phyloP scores from a whole-genome alignment of 2,113 vertebrate species.

The Trichomycterus rosablanca region DNA sequence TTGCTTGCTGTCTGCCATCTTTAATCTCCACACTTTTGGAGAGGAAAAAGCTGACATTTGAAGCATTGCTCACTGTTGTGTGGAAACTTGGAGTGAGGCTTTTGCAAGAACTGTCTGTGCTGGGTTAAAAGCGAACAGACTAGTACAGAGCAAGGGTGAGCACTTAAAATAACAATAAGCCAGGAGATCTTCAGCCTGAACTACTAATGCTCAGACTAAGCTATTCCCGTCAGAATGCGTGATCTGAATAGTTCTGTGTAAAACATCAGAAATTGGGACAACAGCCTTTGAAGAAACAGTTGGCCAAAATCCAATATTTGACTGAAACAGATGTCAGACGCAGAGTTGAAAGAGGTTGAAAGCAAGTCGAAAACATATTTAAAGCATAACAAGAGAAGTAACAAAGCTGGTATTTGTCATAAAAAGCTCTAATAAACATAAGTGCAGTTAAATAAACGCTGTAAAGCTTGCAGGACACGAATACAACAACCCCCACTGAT shows the following conservation, averaged over 20 bases:
- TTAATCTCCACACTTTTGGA: constrained; percentile 41
- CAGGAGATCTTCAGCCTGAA: not conserved
- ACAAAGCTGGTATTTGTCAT: constrained; percentile 13
- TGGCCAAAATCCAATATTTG: not conserved
- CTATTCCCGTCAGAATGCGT: constrained; percentile 4
- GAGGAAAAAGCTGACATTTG: constrained; percentile 45
- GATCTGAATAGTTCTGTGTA: constrained; percentile 12
- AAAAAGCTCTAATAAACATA: constrained; percentile 20
- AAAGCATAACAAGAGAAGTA: constrained; percentile 14
- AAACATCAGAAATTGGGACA: constrained; percentile 22
- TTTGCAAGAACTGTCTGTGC: constrained; percentile 30
- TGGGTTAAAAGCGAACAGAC: constrained; percentile 20
- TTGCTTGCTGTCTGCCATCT: constrained; percentile 28
- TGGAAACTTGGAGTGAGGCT: constrained; percentile 42
- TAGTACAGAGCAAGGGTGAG: constrained; percentile 20
- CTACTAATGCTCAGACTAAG: constrained; percentile 3
- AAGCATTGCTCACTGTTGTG: constrained; percentile 36
- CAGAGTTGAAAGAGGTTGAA: constrained; percentile 18
- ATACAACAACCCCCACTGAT: too few relatives aligned
- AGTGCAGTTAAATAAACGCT: not conserved
- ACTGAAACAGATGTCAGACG: constrained; percentile 19
- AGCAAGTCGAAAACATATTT: constrained; percentile 4
- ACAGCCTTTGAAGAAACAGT: constrained; percentile 13
- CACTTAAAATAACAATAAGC: not conserved
- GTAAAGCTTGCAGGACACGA: not conserved